A percentile compares a stretch with the other conserved stretches of the same genome.
These are phyloP conservation scores for Hepsetus odoe DNA, from an alignment of 2,113 vertebrate species.

Conservation along the genomic window DNA sequence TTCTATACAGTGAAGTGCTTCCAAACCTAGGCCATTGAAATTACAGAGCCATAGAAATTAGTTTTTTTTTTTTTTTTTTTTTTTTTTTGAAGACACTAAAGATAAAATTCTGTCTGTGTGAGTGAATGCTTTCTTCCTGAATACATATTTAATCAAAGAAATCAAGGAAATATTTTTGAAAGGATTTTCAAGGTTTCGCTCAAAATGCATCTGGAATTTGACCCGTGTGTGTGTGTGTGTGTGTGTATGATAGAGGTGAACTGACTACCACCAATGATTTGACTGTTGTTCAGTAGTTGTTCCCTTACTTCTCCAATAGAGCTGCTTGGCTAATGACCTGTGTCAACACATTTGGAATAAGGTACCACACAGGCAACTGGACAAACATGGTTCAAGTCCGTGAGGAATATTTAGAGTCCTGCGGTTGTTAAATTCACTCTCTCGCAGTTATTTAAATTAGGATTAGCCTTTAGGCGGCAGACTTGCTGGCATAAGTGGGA, in stretches of 20 bases:
- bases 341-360: neutral
- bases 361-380: neutral
- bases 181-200: neutral
- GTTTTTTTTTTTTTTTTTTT: too few relatives aligned
- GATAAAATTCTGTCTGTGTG: neutral
- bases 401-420: neutral
- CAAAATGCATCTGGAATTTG: neutral
- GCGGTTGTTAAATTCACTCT: slow-evolving; percentile 5
- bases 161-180: neutral
- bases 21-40: neutral
- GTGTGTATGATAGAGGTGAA: neutral
- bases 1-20: neutral
- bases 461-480: neutral
- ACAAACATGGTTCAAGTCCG: neutral
- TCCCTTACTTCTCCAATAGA: neutral
- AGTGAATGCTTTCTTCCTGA: neutral
- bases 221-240: neutral
- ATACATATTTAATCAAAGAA: neutral
- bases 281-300: neutral
- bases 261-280: neutral
- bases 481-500: neutral
- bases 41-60: neutral
- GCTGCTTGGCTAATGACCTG: neutral
- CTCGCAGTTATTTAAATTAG: slow-evolving; percentile 9
- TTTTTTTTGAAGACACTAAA: neutral